These are phyloP conservation scores for Parauchenoglanis punctatus DNA, from an alignment of 2,797 vertebrate genomes.

Conservation along the genomic window DNA sequence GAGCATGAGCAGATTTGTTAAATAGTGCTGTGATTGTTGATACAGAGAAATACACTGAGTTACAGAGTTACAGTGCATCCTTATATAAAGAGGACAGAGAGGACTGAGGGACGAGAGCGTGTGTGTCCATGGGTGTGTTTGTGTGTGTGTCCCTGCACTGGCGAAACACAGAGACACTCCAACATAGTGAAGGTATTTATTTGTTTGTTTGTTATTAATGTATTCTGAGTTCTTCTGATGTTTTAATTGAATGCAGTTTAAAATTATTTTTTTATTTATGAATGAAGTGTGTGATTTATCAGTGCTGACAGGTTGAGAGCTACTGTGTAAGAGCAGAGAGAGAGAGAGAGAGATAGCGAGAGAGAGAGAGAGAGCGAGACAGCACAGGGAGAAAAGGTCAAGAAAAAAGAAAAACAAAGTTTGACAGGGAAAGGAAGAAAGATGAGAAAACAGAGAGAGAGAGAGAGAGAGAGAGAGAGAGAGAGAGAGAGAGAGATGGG, in stretches of 20 bases:
- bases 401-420: conserved; percentile 1
- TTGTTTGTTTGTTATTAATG: neutral
- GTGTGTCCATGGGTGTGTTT: neutral
- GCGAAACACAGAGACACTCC: neutral
- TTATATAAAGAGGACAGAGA: conserved; percentile 5
- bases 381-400: conserved; percentile 1
- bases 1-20: neutral
- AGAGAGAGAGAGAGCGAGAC: neutral
- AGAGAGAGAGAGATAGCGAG: neutral
- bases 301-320: neutral
- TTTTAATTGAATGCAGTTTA: neutral
- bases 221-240: neutral
- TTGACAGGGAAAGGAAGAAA: neutral
- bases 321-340: neutral
- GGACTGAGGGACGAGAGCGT: neutral
- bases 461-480: conserved; percentile 14
- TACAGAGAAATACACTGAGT: neutral
- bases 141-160: neutral
- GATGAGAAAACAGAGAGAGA: neutral
- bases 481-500: neutral
- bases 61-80: conserved; percentile 14
- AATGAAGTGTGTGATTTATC: conserved; percentile 6
- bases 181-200: conserved; percentile 6
- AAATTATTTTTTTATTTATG: neutral
- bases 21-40: conserved; percentile 9